Evolutionary conservation across 2,113 vertebrate species (phyloP), one percentile per base, ranked within the genome.

Genomic region (Speoplatyrhinus poulsoni): DNA sequence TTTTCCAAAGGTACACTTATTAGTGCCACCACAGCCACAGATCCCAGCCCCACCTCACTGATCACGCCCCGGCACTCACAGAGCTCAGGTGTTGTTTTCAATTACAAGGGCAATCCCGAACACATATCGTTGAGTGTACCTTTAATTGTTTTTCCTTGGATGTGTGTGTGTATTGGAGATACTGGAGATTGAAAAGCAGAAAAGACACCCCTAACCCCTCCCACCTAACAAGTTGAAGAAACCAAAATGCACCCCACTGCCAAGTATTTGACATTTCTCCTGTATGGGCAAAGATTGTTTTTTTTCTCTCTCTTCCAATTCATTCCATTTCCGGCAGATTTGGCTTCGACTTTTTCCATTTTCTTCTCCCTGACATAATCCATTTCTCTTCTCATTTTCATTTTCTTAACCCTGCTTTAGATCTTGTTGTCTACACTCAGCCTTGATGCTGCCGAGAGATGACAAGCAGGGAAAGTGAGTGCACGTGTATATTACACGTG

Each of bases 201-300:
- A 63, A 68, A 76, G 60, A 4, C 62, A 71, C 64, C 50, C 74
- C 41, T 48, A 64, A 63, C 82, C 65, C 75, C 63, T 61, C 26
- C 57, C 64, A 63, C 67, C 4, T 5, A 63, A 32, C 73, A 71
- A 54, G 49, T 32, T 16, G 73, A 68, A 71, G 55, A 52, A 79
- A 81, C 77, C 48, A 75, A 72, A 73, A 74, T 75, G 56, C 47
- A 75, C 66, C 81, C 57, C 12, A 6, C 15, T 55, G 67, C 77
- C 63, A 2, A 2, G 59, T 15, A 76, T 76, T 50, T 64, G 12
- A 67, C 70, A 65, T 12, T 12, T 52, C 55, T 52, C 17, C 50
- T 41, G 48, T 48, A 70, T 26, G 55, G 75, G 55, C 59, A 76
- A 69, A 73, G 46, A 15, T 12, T 58, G 46, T 1, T 15, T 69